Conservation (phyloP, 2,113 vertebrate species). For the Prolemur simus region DNA sequence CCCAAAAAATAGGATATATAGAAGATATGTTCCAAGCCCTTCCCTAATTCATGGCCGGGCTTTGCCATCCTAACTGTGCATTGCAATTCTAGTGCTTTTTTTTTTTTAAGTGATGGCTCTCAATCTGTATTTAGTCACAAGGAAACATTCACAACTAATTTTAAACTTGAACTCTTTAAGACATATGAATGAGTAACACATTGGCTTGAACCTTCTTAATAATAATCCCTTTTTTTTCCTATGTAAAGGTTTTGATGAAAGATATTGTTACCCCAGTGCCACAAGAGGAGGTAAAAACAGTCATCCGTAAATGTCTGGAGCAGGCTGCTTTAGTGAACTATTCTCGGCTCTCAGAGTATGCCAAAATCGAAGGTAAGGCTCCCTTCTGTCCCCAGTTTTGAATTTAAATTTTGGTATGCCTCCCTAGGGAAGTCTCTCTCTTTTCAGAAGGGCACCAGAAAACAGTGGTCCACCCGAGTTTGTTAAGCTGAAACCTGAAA, state of each 20-base stretch:
- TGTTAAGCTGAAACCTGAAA: constrained; percentile 69
- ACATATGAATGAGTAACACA: neutral
- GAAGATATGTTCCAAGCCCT: neutral
- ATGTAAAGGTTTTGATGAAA: constrained; percentile 97
- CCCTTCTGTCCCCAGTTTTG: constrained; percentile 69
- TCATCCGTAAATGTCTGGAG: constrained; percentile 98
- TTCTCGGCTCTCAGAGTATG: constrained; percentile 97
- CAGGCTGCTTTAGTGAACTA: constrained; percentile 98
- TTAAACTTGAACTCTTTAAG: neutral
- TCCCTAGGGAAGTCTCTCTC: constrained; percentile 68
- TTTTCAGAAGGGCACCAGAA: constrained; percentile 76
- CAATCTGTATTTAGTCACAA: neutral
- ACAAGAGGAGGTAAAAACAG: constrained; percentile 97
- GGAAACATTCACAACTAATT: neutral
- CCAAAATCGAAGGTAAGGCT: constrained; percentile 98
- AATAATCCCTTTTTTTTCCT: constrained; percentile 63
- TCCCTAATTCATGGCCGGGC: neutral
- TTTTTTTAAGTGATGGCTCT: neutral
- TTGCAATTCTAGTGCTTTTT: neutral
- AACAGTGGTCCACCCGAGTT: constrained; percentile 45
- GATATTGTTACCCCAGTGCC: constrained; percentile 97
- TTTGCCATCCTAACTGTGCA: neutral
- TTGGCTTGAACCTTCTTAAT: neutral
- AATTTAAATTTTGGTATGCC: constrained; percentile 73
- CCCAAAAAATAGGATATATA: neutral